These are phyloP conservation scores for Lithobates sylvaticus DNA, from an alignment of 2,797 vertebrate genomes.

Conservation along the genomic window DNA sequence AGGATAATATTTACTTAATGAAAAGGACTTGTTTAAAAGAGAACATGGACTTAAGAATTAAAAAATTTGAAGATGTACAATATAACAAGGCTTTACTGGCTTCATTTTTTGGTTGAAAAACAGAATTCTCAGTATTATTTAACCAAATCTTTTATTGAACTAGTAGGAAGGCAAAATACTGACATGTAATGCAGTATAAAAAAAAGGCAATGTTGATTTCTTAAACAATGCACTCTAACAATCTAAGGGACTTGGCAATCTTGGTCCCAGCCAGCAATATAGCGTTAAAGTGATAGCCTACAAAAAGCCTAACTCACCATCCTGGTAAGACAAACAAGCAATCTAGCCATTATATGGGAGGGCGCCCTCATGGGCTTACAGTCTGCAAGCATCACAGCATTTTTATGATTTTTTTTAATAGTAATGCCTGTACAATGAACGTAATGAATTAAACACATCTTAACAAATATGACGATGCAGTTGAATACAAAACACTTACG, in stretches of 20 bases:
- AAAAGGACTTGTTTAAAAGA: neutral
- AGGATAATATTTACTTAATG: conserved; percentile 19
- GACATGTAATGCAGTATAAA: no score
- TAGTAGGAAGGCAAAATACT: neutral
- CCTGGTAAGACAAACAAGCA: no score
- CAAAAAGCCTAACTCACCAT: neutral
- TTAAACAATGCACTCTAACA: neutral
- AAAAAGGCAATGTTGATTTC: no score
- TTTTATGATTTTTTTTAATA: no score
- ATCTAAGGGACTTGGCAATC: neutral
- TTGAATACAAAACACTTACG: neutral
- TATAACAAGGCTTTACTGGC: neutral
- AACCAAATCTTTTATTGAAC: neutral
- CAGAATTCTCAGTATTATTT: neutral
- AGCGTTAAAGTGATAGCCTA: neutral
- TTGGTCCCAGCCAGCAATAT: neutral
- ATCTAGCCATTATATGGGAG: no score
- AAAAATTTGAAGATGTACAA: neutral
- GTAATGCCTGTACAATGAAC: neutral
- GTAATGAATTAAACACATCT: neutral
- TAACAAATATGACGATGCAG: neutral
- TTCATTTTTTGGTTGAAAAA: neutral
- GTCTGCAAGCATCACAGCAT: no score
- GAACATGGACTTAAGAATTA: neutral
- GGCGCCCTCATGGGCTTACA: neutral